phyloP scores from a whole-genome alignment of 1,140 invertebrate genomes.

The Eriosoma lanigerum region DNA sequence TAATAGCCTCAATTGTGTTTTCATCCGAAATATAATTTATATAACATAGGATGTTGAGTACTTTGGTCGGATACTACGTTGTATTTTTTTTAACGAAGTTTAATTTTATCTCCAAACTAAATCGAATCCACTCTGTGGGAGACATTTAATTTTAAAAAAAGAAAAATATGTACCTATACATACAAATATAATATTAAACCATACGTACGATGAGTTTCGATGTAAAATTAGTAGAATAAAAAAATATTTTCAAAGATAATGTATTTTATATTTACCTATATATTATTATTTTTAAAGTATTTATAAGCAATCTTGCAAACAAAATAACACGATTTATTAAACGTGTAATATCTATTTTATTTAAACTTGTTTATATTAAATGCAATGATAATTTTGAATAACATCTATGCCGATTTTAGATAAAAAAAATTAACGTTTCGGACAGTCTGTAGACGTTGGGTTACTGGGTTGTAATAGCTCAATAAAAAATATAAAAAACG shows the following conservation, averaged over 20 bases:
- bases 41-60: neutral
- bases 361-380: too few relatives aligned
- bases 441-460: too few relatives aligned
- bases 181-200: neutral
- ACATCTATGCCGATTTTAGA: too few relatives aligned
- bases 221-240: neutral
- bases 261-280: neutral
- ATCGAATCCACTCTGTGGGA: slow-evolving; percentile 11
- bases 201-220: neutral
- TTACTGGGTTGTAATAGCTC: too few relatives aligned
- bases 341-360: too few relatives aligned
- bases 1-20: slow-evolving; percentile 21
- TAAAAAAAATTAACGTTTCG: too few relatives aligned
- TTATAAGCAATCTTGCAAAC: too few relatives aligned
- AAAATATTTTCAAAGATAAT: neutral
- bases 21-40: slow-evolving; percentile 8
- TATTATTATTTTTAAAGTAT: too few relatives aligned
- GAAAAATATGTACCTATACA: neutral
- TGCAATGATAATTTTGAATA: too few relatives aligned
- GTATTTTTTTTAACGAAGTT: slow-evolving; percentile 13
- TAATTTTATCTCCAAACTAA: neutral
- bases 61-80: neutral
- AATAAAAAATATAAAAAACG: too few relatives aligned
- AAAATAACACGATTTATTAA: too few relatives aligned
- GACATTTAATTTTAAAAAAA: slow-evolving; percentile 21